Evolutionary conservation across 2,113 vertebrate genomes (phyloP).

Genomic region (Podarcis cretensis): DNA sequence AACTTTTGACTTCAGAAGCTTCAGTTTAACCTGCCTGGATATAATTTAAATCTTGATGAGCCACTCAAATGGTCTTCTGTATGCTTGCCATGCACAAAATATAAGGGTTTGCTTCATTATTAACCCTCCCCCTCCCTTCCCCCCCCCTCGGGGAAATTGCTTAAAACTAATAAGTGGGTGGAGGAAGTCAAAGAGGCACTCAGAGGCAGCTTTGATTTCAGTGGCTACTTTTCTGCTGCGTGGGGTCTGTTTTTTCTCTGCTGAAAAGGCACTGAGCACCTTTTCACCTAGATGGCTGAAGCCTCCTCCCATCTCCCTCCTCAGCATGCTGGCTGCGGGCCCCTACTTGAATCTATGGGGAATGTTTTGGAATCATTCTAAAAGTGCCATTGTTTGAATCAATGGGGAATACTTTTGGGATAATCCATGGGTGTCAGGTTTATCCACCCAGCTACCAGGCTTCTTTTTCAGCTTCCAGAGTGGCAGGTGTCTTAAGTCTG

Average conservation of each 20-base stretch:
- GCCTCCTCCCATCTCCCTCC: neutral
- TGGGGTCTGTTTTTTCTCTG: neutral
- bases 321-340: neutral
- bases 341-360: neutral
- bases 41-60: slow-evolving; percentile 6
- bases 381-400: neutral
- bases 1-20: slow-evolving; percentile 56
- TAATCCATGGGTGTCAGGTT: no score
- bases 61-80: neutral
- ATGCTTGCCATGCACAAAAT: neutral
- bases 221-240: neutral
- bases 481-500: neutral
- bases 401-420: neutral
- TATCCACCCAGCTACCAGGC: neutral
- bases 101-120: neutral
- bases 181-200: neutral
- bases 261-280: neutral
- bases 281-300: no score
- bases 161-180: neutral
- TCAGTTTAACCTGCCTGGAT: slow-evolving; percentile 35
- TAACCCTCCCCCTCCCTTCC: neutral
- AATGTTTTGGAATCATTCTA: neutral
- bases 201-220: neutral
- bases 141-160: accelerated
- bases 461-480: neutral